Evolutionary conservation across 2,113 vertebrate species (phyloP).

Genomic region (Aspidoscelis tigris): DNA sequence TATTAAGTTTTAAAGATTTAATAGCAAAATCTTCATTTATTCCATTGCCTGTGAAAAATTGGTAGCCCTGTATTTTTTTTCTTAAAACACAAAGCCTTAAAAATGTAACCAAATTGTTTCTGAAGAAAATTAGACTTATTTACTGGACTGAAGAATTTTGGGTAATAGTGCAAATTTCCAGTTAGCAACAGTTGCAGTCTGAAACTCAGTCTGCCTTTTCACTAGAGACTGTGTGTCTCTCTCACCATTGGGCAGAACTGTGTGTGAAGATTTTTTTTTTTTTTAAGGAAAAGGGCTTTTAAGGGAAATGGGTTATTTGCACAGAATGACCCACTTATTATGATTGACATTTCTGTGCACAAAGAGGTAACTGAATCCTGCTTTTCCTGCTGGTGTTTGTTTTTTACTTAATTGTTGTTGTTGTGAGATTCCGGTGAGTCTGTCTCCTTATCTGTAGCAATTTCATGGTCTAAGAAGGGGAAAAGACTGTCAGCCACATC

Average conservation of each 20-base stretch:
- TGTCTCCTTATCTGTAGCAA: constrained; percentile 47
- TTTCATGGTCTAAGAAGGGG: constrained; percentile 60
- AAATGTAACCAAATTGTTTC: constrained; percentile 4
- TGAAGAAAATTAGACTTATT: constrained; percentile 16
- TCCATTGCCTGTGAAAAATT: no score
- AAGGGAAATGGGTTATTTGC: constrained; percentile 71
- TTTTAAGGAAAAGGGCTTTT: constrained; percentile 51
- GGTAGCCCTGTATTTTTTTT: no score
- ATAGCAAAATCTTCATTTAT: no score
- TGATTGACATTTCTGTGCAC: constrained; percentile 71
- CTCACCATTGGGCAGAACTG: constrained; percentile 23
- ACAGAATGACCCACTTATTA: constrained; percentile 29
- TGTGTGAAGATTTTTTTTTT: constrained; percentile 19
- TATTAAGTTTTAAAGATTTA: no score
- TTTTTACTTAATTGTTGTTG: constrained; percentile 65
- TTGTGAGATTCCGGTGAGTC: constrained; percentile 56
- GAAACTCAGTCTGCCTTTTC: constrained; percentile 55
- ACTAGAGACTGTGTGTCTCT: constrained; percentile 45
- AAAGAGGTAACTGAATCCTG: constrained; percentile 71
- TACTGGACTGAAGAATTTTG: constrained; percentile 58
- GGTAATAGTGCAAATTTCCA: constrained; percentile 58
- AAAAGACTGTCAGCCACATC: constrained; percentile 50
- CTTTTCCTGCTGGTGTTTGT: constrained; percentile 72
- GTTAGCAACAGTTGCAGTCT: constrained; percentile 56
- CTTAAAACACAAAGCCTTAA: neutral